A percentile compares a stretch with the other conserved stretches of the same genome.
Conservation (phyloP, 2,888 invertebrate species). For the Drosophila parthenogenetica region DNA sequence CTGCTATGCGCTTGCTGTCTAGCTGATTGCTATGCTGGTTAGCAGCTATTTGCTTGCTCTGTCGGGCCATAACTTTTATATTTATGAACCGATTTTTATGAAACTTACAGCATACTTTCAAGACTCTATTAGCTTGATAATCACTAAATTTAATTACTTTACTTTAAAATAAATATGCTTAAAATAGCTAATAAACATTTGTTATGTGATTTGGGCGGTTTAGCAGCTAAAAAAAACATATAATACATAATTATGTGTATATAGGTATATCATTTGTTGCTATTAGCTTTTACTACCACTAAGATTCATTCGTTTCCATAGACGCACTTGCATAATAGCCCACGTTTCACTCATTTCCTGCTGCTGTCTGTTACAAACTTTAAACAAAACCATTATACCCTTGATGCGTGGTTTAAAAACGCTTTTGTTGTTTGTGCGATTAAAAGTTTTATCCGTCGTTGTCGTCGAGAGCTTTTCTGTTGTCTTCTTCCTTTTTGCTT, state of each 20-base stretch:
- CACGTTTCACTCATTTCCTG: not conserved
- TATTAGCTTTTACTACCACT: too few relatives aligned
- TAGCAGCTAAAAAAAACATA: too few relatives aligned
- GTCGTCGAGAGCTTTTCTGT: constrained; percentile 40
- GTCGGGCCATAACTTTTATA: too few relatives aligned
- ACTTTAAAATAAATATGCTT: not conserved
- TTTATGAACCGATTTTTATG: not conserved
- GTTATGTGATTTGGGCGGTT: too few relatives aligned
- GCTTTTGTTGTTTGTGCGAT: constrained; percentile 76
- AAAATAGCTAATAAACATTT: too few relatives aligned
- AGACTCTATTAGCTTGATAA: not conserved
- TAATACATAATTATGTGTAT: too few relatives aligned
- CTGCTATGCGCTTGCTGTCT: too few relatives aligned
- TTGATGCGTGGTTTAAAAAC: not conserved
- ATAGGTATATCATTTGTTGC: too few relatives aligned
- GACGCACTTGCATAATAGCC: too few relatives aligned
- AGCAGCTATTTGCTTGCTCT: not conserved
- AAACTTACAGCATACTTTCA: not conserved
- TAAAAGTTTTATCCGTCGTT: constrained; percentile 72
- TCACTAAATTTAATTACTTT: not conserved
- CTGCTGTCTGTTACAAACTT: not conserved
- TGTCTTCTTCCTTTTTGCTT: constrained; percentile 53
- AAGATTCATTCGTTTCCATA: too few relatives aligned
- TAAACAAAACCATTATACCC: not conserved
- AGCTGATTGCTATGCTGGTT: not conserved